Base-by-base conservation (phyloP, 2,888 invertebrate species). In the Torymus auratus region DNA sequence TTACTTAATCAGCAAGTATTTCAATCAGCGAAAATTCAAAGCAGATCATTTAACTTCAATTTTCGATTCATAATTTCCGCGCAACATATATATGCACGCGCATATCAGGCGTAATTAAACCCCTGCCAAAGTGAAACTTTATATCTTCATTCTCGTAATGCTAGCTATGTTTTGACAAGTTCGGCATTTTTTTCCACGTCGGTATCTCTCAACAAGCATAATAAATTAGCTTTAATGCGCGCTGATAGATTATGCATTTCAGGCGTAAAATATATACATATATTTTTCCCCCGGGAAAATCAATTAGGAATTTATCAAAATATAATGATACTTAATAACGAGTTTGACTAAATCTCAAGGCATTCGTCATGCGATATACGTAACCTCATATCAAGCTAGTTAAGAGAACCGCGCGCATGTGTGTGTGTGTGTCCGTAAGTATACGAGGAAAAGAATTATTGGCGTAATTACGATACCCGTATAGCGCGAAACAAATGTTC, bases 21-120 rank as follows among this genome's bases (percentile, higher is more conserved):
- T 70, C 60, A 70, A 70, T 70, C 41, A 60, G 60, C 17, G 1
- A 58, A 58, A 58, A 70, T 60, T 15, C 70, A 17, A 70, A 70
- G 70, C 60, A 70, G 60, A 60, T 70, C 60, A 58, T 70, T 70
- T 70, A 70, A 70, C 60, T 70, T 58, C 70, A 58, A 70, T 70
- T 70, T 41, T 70, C 60, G 50, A 70, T 70, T 70, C 60, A 1
- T 60, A 60, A 50, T 65, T 65, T 65, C 17, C 41, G 17, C n/a
- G 0, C 41, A 41, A 69, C 12, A 5, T 13, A 41, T 10, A 7
- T 7, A 7, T 10, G 7, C 2, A 28, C 28, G 7, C 41, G 7
- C 28, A 28, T 28, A 28, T 7, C 10, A 14, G 52, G 12, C 23
- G 13, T 72, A 72, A 62, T 72, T 72, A 71, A 69, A 13, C 56